Base-by-base conservation (phyloP, 2,113 vertebrate genomes). In the Nymphicus hollandicus region DNA sequence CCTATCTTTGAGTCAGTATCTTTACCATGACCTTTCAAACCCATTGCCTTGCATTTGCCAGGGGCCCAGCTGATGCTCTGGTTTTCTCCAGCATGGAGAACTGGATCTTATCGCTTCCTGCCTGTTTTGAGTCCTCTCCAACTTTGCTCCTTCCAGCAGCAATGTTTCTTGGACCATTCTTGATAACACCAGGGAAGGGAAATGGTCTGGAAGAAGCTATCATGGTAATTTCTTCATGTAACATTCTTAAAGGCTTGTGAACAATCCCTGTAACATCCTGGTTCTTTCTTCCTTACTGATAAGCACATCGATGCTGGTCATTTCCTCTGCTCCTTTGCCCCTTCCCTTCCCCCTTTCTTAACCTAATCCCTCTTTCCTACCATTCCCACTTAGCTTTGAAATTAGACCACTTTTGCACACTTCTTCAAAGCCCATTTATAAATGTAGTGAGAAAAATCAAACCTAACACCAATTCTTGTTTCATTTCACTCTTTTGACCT, bases 271-370 rank as follows among this genome's bases (percentile, higher is more conserved):
- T 89, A 79, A 86, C 68, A 94, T 92, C 91, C 91, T 92, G 78
- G 58, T 86, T 88, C 81, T 92, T 88, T 96, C 66, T 92, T 91
- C 81, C 69, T 92, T 91, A 77, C 86, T 86, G 94, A 93, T 91
- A 95, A 95, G 65, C 58, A 80, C 76, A 81, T 65, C 5, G 1
- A 5, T 79, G 64, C n/a, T 66, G 49, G 44, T 79, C 33, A 92
- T 88, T 97, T 97, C 83, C 90, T 94, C 87, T 93, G 44, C 52
- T 37, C 76, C 18, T 10, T 58, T 24, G 33, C 43, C 25, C 24
- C 33, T 13, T 7, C 13, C 6, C 20, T 9, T 49, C n/a, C 64
- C 27, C 69, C 64, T 85, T 91, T 89, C 55, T 88, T 90, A 58
- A 86, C 71, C 50, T 71, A 69, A 52, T 61, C 47, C 47, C 53